Percentiles rank a stretch among this genome's conserved stretches.
Conservation (phyloP, 2,797 vertebrate species). For the Margarornis squamiger region DNA sequence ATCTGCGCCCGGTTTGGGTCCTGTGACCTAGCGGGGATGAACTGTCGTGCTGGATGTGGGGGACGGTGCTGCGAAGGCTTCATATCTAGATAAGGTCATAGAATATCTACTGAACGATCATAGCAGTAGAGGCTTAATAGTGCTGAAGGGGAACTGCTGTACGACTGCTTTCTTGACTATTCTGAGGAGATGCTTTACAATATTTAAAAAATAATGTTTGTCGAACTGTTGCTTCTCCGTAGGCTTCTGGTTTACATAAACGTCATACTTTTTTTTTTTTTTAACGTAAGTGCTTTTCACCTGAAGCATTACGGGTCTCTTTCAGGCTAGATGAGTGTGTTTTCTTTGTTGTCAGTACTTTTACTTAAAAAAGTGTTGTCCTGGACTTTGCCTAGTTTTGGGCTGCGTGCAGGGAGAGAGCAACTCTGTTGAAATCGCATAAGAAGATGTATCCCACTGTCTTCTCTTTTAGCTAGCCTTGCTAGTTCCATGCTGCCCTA, state of each 20-base stretch:
- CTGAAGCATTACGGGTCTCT: neutral
- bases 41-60: neutral
- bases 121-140: neutral
- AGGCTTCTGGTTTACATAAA: neutral
- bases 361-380: neutral
- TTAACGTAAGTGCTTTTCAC: fast-evolving
- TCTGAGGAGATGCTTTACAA: neutral
- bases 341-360: neutral
- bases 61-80: neutral
- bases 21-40: neutral
- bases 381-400: neutral
- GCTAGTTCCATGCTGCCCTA: neutral
- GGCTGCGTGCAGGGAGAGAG: neutral
- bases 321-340: neutral
- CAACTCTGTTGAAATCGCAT: fast-evolving
- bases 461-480: neutral
- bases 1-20: neutral
- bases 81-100: neutral
- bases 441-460: fast-evolving
- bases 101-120: neutral
- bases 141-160: too few relatives aligned
- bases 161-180: fast-evolving
- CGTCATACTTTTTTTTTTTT: neutral
- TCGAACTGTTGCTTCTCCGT: fast-evolving
- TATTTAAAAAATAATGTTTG: fast-evolving